Evolutionary conservation across 2,113 vertebrate species (phyloP).

Genomic region (Tautogolabrus adspersus): DNA sequence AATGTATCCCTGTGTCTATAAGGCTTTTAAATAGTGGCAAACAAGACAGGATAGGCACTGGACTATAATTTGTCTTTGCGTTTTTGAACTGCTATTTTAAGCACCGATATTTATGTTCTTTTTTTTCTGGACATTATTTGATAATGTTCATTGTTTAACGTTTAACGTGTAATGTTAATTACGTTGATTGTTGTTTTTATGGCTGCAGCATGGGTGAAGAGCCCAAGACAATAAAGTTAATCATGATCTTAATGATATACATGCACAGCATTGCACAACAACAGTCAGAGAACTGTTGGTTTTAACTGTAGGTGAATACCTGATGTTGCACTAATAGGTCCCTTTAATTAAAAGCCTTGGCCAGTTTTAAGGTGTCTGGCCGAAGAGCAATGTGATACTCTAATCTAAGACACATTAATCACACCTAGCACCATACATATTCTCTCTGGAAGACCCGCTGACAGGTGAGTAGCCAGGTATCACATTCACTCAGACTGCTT

Average conservation of each 20-base stretch:
- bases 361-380: constrained; percentile 88
- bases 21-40: too few species aligned
- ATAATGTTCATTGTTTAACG: too few species aligned
- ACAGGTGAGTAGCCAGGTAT: constrained; percentile 62
- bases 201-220: too few species aligned
- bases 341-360: constrained; percentile 90
- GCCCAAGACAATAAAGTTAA: too few species aligned
- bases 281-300: constrained; percentile 27
- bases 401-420: constrained; percentile 90
- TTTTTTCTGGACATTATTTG: too few species aligned
- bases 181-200: too few species aligned
- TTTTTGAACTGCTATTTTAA: too few species aligned
- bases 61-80: too few species aligned
- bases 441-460: constrained; percentile 64
- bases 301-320: constrained; percentile 68
- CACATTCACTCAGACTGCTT: constrained; percentile 45
- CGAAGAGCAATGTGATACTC: constrained; percentile 86
- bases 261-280: not conserved
- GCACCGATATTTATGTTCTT: too few species aligned
- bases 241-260: not conserved
- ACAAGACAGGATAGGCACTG: too few species aligned
- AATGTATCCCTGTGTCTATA: too few species aligned
- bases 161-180: too few species aligned
- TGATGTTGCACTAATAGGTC: constrained; percentile 73
- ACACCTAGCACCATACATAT: constrained; percentile 84